Conservation (phyloP, 2,113 vertebrate genomes). For the Asarcornis scutulata region DNA sequence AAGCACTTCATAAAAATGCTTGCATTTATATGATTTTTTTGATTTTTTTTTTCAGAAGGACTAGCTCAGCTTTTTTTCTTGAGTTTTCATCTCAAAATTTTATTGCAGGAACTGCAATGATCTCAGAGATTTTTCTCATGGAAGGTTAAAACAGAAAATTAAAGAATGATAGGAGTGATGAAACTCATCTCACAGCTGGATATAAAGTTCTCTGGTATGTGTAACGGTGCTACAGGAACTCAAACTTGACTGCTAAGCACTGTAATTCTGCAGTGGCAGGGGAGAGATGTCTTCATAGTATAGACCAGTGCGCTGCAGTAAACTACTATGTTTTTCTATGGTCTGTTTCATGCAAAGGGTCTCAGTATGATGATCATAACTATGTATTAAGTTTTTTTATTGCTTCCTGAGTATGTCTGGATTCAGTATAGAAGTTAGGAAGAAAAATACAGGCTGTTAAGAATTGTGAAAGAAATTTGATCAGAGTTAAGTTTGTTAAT, state of each 20-base stretch:
- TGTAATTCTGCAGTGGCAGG: background rate
- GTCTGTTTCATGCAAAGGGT: background rate
- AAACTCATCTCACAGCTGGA: background rate
- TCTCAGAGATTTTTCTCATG: background rate
- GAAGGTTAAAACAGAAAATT: background rate
- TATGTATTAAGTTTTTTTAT: background rate
- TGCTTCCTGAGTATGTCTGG: background rate
- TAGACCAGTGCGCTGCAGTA: background rate
- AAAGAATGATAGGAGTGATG: background rate
- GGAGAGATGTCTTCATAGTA: background rate
- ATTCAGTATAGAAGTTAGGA: background rate
- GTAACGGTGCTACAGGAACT: background rate
- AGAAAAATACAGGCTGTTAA: background rate
- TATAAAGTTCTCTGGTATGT: background rate
- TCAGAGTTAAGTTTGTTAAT: background rate
- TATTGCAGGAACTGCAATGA: background rate
- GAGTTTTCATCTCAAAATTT: background rate
- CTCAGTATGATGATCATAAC: background rate
- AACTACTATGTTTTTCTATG: background rate
- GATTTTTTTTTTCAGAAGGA: background rate
- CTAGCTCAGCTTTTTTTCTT: background rate
- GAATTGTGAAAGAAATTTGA: background rate
- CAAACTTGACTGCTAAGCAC: fast-evolving
- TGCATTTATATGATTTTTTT: background rate
- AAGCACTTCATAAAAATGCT: fast-evolving